Evolutionary conservation across 1,140 invertebrate genomes (phyloP).

Genomic region (Dendrolimus punctatus): DNA sequence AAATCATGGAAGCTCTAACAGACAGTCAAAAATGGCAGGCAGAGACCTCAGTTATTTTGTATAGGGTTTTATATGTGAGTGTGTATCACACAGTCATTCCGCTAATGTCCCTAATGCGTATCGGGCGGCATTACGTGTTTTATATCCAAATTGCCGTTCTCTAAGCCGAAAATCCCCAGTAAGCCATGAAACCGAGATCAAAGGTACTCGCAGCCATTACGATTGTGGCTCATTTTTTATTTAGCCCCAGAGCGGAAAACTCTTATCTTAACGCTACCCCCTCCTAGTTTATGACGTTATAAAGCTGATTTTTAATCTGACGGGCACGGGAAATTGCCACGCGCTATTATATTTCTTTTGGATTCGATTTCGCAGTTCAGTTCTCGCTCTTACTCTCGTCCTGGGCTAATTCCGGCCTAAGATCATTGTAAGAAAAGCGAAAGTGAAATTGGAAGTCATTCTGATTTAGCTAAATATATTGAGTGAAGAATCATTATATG

Average conservation of each 20-base stretch:
- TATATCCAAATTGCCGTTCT: conserved; percentile 62
- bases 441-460: no score
- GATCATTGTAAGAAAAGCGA: no score
- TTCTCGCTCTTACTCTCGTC: no score
- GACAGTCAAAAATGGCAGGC: no score
- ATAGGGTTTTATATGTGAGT: neutral
- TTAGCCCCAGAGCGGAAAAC: conserved; percentile 43
- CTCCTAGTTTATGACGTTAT: conserved; percentile 67
- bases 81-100: conserved; percentile 37
- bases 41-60: no score
- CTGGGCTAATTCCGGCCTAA: no score
- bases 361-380: conserved; percentile 3
- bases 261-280: conserved; percentile 62
- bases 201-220: conserved; percentile 60
- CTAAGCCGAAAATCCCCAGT: conserved; percentile 57
- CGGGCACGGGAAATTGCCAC: conserved; percentile 37
- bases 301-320: conserved; percentile 71
- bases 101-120: conserved; percentile 64
- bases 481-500: no score
- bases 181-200: conserved; percentile 68
- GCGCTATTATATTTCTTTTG: conserved; percentile 17
- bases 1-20: no score
- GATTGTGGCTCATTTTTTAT: conserved; percentile 71
- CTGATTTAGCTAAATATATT: no score
- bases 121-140: conserved; percentile 57